Evolutionary conservation across 92 coral and sea anemone genomes (phyloP).

Genomic region (Umimayanthus chanpuru): DNA sequence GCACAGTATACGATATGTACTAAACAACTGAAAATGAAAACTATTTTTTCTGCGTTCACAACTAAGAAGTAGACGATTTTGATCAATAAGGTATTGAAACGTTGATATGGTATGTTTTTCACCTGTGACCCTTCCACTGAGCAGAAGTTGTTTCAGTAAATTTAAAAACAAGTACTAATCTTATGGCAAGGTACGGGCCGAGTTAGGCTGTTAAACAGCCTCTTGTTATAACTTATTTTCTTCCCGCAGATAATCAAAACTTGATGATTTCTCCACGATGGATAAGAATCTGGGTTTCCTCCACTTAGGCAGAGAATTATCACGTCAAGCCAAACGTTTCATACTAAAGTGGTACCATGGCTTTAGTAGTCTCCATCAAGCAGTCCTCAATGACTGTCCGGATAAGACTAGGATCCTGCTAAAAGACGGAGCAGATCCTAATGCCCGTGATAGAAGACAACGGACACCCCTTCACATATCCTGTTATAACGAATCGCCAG

Average conservation of each 20-base stretch:
- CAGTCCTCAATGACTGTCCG: not conserved
- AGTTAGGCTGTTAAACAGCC: too few species aligned
- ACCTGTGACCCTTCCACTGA: too few species aligned
- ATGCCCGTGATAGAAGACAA: not conserved
- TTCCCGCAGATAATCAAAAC: not conserved
- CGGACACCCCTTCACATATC: not conserved
- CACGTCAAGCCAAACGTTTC: not conserved
- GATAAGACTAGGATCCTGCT: not conserved
- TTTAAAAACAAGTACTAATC: too few species aligned
- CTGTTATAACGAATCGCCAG: not conserved
- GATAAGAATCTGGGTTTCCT: not conserved
- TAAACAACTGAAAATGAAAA: too few species aligned
- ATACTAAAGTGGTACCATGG: slow-evolving; percentile 2
- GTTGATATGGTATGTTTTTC: too few species aligned
- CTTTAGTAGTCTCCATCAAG: not conserved
- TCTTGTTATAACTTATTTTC: not conserved
- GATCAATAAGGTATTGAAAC: too few species aligned
- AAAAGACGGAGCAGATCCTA: not conserved
- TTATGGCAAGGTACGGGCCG: too few species aligned
- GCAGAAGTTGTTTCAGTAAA: too few species aligned
- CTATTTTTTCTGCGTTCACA: too few species aligned
- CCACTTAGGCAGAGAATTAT: not conserved
- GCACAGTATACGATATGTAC: too few species aligned
- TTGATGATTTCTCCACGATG: not conserved
- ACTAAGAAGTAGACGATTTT: too few species aligned